Conservation (phyloP, 2,797 vertebrate species). For the Spheniscus humboldti region DNA sequence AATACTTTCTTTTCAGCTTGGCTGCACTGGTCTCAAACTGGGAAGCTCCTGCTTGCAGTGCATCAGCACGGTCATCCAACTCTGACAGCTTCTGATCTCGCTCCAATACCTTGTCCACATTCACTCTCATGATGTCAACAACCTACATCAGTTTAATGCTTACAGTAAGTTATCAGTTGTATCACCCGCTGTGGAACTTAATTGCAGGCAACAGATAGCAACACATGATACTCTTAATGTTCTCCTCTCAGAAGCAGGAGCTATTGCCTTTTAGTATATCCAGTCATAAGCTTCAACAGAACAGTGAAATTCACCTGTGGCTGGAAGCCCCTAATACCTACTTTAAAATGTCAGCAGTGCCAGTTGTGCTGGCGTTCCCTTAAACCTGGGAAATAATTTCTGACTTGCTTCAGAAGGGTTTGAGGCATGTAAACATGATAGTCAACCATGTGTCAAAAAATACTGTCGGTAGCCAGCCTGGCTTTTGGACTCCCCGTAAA, state of each 20-base stretch:
- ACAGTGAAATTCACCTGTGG: neutral
- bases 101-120: slow-evolving; percentile 80
- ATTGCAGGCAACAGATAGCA: neutral
- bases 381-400: neutral
- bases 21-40: slow-evolving; percentile 81
- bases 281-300: neutral
- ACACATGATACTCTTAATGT: fast-evolving
- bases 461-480: neutral
- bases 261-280: neutral
- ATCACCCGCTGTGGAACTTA: neutral
- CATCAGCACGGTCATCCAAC: slow-evolving; percentile 78
- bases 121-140: slow-evolving; percentile 83
- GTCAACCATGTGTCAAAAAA: neutral
- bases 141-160: slow-evolving; percentile 50
- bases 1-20: slow-evolving; percentile 81
- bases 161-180: neutral
- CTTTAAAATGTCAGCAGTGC: neutral
- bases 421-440: neutral
- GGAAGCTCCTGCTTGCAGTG: slow-evolving; percentile 78
- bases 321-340: neutral
- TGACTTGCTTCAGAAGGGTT: neutral
- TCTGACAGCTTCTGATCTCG: slow-evolving; percentile 80
- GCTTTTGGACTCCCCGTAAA: neutral
- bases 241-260: neutral
- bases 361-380: neutral